phyloP scores from a whole-genome alignment of 2,888 invertebrate species.

The Drosophila greeni region DNA sequence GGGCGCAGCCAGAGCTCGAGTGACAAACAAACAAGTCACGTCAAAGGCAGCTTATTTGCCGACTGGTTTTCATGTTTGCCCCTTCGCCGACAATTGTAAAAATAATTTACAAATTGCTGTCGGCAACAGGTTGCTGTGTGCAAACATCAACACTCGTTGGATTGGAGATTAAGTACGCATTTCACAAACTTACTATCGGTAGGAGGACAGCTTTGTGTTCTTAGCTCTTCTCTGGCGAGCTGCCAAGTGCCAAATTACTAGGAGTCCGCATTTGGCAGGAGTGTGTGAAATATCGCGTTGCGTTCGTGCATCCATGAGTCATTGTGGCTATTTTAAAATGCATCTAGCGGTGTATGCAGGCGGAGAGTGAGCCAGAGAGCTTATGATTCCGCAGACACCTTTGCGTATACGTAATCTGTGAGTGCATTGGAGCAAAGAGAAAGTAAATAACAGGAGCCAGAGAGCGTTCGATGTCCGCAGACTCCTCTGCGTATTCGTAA shows the following conservation, averaged over 20 bases:
- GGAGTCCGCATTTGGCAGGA: constrained; percentile 51
- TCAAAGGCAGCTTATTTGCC: constrained; percentile 33
- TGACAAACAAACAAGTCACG: constrained; percentile 39
- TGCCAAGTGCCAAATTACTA: constrained; percentile 57
- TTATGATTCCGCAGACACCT: constrained; percentile 8
- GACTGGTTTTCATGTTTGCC: constrained; percentile 31
- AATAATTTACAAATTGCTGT: constrained; percentile 36
- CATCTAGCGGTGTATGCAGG: constrained; percentile 19
- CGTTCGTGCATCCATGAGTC: constrained; percentile 34
- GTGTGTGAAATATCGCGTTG: constrained; percentile 37
- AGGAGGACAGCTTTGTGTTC: constrained; percentile 10
- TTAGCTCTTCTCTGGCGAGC: constrained; percentile 19
- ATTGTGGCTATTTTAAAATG: constrained; percentile 33
- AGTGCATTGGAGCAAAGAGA: not conserved
- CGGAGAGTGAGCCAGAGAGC: constrained; percentile 9
- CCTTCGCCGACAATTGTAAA: constrained; percentile 33
- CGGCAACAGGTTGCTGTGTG: constrained; percentile 50
- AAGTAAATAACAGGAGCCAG: too few species aligned
- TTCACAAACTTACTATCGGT: constrained; percentile 46
- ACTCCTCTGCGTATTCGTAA: too few species aligned
- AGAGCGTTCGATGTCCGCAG: too few species aligned
- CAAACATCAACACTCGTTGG: constrained; percentile 42
- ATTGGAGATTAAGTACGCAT: constrained; percentile 56
- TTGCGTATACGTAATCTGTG: constrained; percentile 34
- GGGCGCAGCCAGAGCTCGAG: constrained; percentile 10